Evolutionary conservation across 2,113 vertebrate species (phyloP).

Genomic region (Megaleporinus macrocephalus): DNA sequence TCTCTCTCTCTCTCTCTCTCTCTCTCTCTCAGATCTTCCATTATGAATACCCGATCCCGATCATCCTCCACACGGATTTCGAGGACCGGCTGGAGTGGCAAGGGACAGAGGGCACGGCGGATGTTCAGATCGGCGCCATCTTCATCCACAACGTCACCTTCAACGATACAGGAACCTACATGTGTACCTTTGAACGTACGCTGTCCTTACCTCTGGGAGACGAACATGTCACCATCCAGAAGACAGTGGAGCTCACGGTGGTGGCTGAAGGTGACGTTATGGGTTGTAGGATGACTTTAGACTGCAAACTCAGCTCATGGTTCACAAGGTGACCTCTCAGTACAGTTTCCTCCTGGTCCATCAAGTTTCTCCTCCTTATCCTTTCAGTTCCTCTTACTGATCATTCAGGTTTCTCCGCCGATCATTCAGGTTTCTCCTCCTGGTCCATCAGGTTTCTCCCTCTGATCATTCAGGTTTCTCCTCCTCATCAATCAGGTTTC

Average conservation of each 20-base stretch:
- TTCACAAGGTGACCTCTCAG: no score
- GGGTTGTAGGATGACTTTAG: not conserved
- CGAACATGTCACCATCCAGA: slow-evolving; percentile 73
- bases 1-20: not conserved
- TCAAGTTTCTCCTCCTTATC: no score
- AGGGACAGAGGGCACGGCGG: slow-evolving; percentile 75
- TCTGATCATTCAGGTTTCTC: no score
- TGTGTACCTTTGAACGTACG: slow-evolving; percentile 82
- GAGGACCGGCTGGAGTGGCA: slow-evolving; percentile 78
- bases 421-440: no score
- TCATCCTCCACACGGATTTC: slow-evolving; percentile 75
- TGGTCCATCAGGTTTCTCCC: no score
- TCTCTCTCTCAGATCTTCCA: slow-evolving; percentile 78
- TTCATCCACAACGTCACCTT: slow-evolving; percentile 81
- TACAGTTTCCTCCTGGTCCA: no score
- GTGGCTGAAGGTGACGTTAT: slow-evolving; percentile 75
- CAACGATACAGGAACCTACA: slow-evolving; percentile 83
- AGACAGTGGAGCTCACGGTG: slow-evolving; percentile 83
- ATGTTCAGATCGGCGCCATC: slow-evolving; percentile 83
- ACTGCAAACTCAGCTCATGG: not conserved
- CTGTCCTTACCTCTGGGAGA: slow-evolving; percentile 68
- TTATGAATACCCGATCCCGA: slow-evolving; percentile 73
- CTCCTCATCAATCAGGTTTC: no score
- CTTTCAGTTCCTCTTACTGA: no score
- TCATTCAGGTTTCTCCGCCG: no score